Percentiles rank a stretch among this genome's conserved stretches.
Evolutionary conservation across 1,140 invertebrate genomes (phyloP).

Genomic region (Goniozus legneri): DNA sequence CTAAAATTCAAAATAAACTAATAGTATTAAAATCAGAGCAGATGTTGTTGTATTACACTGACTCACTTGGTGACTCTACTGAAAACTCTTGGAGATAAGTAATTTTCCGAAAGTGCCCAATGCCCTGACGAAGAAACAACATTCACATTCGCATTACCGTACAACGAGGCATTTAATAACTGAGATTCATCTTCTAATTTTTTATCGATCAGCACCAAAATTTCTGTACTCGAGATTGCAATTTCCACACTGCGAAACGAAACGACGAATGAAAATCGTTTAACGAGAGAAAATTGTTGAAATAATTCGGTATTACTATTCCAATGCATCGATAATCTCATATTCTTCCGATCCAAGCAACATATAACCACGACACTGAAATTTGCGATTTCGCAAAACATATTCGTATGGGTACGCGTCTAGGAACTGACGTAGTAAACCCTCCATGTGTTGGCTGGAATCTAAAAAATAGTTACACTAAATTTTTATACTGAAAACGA

Average conservation of each 20-base stretch:
- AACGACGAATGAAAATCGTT: too few relatives aligned
- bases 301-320: conserved; percentile 15
- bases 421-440: too few relatives aligned
- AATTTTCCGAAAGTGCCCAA: conserved; percentile 37
- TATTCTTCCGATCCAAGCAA: conserved; percentile 19
- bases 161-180: conserved; percentile 31
- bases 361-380: conserved; percentile 30
- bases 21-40: background rate
- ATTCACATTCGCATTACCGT: conserved; percentile 33
- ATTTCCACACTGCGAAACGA: conserved; percentile 26
- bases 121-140: conserved; percentile 26
- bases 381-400: conserved; percentile 10
- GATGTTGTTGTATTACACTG: background rate
- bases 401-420: conserved; percentile 30
- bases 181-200: conserved; percentile 19
- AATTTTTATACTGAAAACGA: background rate
- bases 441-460: too few relatives aligned
- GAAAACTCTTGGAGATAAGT: conserved; percentile 29
- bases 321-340: conserved; percentile 12
- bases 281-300: background rate
- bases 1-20: conserved; percentile 15
- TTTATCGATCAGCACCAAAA: conserved; percentile 32
- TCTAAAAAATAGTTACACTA: too few relatives aligned
- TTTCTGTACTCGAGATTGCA: conserved; percentile 26
- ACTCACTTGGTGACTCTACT: conserved; percentile 26